Evolutionary conservation across 2,113 vertebrate genomes (phyloP).

Genomic region (Laterallus jamaicensis): DNA sequence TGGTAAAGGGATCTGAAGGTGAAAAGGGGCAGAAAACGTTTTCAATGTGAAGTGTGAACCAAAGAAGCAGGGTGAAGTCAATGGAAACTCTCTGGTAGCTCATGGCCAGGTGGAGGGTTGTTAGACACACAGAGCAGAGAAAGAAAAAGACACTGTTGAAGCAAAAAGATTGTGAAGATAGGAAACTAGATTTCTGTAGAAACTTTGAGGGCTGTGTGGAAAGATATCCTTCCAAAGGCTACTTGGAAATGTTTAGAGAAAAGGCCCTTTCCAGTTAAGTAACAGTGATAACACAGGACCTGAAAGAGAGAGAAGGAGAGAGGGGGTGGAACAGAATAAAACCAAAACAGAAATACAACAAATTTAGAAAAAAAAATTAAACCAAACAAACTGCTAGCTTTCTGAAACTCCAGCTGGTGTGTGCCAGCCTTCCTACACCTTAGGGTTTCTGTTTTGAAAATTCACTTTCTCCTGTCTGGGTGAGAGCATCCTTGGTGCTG

Average conservation of each 20-base stretch:
- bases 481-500: fast-evolving
- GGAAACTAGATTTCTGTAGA: slow-evolving; percentile 1
- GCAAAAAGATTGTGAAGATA: background rate
- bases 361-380: background rate
- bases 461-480: background rate
- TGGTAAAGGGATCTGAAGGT: slow-evolving; percentile 10
- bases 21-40: slow-evolving; percentile 21
- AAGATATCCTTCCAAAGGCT: background rate
- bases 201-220: background rate
- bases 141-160: background rate
- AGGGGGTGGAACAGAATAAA: background rate
- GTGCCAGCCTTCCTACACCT: background rate
- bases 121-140: background rate
- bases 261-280: background rate
- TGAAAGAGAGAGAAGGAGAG: background rate
- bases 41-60: background rate
- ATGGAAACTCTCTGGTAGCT: slow-evolving; percentile 40
- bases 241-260: slow-evolving; percentile 13
- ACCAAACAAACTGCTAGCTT: background rate
- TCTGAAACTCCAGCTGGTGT: background rate
- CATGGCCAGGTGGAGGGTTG: background rate
- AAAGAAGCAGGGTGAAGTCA: background rate
- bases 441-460: background rate
- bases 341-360: background rate
- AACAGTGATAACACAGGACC: background rate